Base-by-base conservation (phyloP, 2,797 vertebrate genomes). In the Typhlichthys eigenmanni region DNA sequence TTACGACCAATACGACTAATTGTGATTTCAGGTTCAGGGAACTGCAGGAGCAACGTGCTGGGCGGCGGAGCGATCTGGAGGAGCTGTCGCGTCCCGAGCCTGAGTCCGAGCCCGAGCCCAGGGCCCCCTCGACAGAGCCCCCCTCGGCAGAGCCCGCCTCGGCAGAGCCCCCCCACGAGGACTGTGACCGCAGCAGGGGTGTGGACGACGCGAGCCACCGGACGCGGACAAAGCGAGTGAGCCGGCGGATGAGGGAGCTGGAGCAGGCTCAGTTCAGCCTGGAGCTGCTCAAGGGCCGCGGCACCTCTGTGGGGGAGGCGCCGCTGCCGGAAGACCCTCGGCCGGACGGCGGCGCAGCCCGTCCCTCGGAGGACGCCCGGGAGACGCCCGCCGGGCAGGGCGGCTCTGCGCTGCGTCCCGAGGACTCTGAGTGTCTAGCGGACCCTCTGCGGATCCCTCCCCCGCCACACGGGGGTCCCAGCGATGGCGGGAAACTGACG, bases 231-330 rank as follows among this genome's bases (percentile, higher is more conserved):
- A 99, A 98, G 75, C 92, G 97, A 66, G 94, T 97, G 84, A 98
- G 94, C 85, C 87, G 96, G 51, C 93, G 97, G 58, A 97, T 97
- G 95, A 92, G 97, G 67, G 97, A 99, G 66, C 87, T 99, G 78
- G 96, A 99, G 32, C 97, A 99, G 84, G 97, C 96, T 0, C 94
- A 94, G 62, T 99, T 98, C 85, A 97, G 96, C 81, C 77, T 99
- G 82, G 95, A 98, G 82, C 85, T 99, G 47, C 92, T 98, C 0
- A 98, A 96, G 81, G 96, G 96, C 12, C 92, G 97, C 3, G 2
- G 24, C 24, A 24, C 24, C 24, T 24, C 24, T 24, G 24, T 24
- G 24, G 24, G 3, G 2, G 24, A 24, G 24, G 24, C 24, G 24
- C 52, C 77, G 0, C 47, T 64, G 48, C 62, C 63, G 1, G 87